Conservation (phyloP, 35 echinoderm and acorn worm species). For the Ptychodera flava region DNA sequence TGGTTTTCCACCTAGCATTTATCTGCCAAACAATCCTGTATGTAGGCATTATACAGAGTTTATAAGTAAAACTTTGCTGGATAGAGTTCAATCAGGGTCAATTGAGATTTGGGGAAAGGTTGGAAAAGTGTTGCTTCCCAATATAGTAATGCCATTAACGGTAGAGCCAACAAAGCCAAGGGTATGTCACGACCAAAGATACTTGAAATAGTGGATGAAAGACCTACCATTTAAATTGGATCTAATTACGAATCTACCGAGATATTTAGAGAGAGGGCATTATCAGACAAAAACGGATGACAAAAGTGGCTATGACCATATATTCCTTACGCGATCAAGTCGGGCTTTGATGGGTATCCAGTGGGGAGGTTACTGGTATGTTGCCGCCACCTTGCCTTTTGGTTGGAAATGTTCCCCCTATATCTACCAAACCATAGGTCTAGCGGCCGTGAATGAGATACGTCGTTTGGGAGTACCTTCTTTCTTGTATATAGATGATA, state of each 20-base stretch:
- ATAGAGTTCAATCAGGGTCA: not conserved
- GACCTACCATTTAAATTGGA: conserved; percentile 1
- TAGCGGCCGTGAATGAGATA: not conserved
- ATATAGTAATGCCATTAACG: not conserved
- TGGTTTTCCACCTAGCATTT: not conserved
- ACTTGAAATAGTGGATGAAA: not conserved
- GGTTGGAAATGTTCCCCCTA: not conserved
- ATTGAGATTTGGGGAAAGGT: not conserved
- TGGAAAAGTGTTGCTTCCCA: not conserved
- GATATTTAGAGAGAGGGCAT: not conserved
- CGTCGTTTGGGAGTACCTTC: not conserved
- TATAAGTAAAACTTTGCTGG: not conserved
- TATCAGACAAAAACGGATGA: not conserved
- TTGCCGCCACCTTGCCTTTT: not conserved
- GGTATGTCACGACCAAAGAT: not conserved
- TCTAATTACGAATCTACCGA: not conserved
- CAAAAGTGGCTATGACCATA: not conserved
- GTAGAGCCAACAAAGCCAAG: not conserved
- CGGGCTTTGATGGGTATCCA: not conserved
- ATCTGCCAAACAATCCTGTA: not conserved
- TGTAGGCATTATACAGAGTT: not conserved
- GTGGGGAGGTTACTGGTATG: not conserved
- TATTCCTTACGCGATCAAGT: not conserved
- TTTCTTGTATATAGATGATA: not conserved
- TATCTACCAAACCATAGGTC: not conserved